Conservation (phyloP, 2,113 vertebrate species). For the Forbesichthys papilliferus region DNA sequence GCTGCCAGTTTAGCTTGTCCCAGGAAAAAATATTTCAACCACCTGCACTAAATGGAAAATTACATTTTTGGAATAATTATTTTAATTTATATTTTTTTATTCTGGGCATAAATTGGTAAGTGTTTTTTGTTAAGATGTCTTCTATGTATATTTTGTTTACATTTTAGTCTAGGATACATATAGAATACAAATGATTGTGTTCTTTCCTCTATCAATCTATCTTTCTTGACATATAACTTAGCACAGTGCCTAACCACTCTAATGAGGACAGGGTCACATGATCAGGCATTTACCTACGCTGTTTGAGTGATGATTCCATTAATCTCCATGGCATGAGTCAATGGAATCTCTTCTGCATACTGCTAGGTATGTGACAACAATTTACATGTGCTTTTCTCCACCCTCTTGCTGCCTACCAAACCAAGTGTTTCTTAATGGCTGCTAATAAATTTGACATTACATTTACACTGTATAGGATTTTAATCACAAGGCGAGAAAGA, state of each 20-base stretch:
- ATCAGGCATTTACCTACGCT: slow-evolving; percentile 50
- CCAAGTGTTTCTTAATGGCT: slow-evolving; percentile 28
- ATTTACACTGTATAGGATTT: slow-evolving; percentile 18
- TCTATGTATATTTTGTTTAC: no score
- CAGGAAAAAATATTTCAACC: no score
- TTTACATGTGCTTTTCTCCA: slow-evolving; percentile 7
- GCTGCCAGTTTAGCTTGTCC: no score
- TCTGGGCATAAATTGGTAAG: no score
- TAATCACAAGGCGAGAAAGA: slow-evolving; percentile 20
- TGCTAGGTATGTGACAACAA: slow-evolving; percentile 59
- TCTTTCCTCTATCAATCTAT: slow-evolving; percentile 2
- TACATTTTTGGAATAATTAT: no score
- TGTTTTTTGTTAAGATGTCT: no score
- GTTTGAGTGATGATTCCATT: slow-evolving; percentile 60
- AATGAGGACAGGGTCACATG: slow-evolving; percentile 68
- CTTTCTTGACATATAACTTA: slow-evolving; percentile 59
- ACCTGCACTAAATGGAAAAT: no score
- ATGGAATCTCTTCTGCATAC: slow-evolving; percentile 59
- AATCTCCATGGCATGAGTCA: slow-evolving; percentile 51
- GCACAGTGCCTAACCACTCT: slow-evolving; percentile 50
- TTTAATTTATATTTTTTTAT: no score
- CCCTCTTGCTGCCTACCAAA: slow-evolving; percentile 6
- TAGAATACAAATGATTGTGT: not conserved
- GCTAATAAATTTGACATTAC: slow-evolving; percentile 27
- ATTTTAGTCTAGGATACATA: no score